phyloP scores from a whole-genome alignment of 1,140 invertebrate genomes.

The Rhagoletis zephyria region DNA sequence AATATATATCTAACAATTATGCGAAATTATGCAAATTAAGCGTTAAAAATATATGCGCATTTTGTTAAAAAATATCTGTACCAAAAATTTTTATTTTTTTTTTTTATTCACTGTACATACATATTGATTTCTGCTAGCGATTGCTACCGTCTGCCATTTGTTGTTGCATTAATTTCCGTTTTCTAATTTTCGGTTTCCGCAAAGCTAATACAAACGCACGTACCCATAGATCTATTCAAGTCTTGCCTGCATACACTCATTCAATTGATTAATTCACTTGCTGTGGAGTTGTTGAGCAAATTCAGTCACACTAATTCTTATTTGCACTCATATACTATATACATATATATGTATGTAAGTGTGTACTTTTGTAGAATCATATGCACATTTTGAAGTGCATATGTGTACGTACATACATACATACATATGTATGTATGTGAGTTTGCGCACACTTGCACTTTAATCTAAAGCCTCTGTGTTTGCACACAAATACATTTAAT shows the following conservation, averaged over 20 bases:
- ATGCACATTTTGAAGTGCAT: not conserved
- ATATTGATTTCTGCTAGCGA: not conserved
- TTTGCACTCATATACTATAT: not conserved
- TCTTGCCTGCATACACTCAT: constrained; percentile 1
- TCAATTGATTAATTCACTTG: constrained; percentile 43
- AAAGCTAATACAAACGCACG: not conserved
- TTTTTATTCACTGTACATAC: no score
- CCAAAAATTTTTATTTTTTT: no score
- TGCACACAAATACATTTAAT: constrained; percentile 21
- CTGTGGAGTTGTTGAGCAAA: constrained; percentile 6
- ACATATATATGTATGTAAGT: not conserved
- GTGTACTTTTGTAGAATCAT: not conserved
- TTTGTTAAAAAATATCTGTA: no score
- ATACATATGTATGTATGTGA: not conserved
- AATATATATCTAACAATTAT: no score
- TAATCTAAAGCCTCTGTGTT: not conserved
- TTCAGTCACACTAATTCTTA: not conserved
- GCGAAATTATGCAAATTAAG: no score
- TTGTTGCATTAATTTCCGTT: constrained; percentile 31
- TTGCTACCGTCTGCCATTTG: not conserved
- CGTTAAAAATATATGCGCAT: no score
- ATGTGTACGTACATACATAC: not conserved
- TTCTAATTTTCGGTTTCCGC: constrained; percentile 35
- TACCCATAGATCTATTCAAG: not conserved
- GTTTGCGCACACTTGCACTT: constrained; percentile 13